Evolutionary conservation across 2,113 vertebrate species (phyloP), one percentile per base, ranked within the genome.

Genomic region (Amia ocellicauda): DNA sequence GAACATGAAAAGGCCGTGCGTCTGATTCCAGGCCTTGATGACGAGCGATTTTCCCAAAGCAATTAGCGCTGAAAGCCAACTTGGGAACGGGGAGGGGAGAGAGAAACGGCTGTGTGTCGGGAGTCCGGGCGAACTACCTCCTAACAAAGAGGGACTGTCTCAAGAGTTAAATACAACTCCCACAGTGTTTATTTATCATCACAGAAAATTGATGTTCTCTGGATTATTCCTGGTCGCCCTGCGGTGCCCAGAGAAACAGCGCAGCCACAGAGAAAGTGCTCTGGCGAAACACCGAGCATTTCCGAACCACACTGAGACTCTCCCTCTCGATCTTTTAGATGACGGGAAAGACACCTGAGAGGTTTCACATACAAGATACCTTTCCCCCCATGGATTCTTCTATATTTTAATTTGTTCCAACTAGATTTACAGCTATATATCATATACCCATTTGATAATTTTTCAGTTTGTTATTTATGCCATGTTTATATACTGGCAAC

Each of bases 11-110:
- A 62, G 60, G 60, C 29, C 45, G 66, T 67, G 71, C 60, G 74
- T 78, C 75, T 73, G 73, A 78, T 72, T 71, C 66, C 63, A 70
- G 66, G 42, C 49, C 67, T 77, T 77, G 74, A 77, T 78, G 71
- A 72, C 66, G 67, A 75, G 73, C 55, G 68, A 72, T 77, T 79
- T 77, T 79, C 79, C 74, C 73, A 72, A 70, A 78, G 73, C 73
- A 72, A 77, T 81, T 79, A 79, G 71, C 65, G 56, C 50, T 64
- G 66, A 75, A 78, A 74, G 74, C 62, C 62, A 66, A 61, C 55
- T 67, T 50, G 67, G 60, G 41, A 28, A 40, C 22, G 36, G 20
- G 51, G 7, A 19, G 19, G 19, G 36, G 56, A 31, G 1, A 2
- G 17, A 11, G 29, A 13, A 16, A 31, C 56, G 20, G 56, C 36